A percentile compares a stretch with the other conserved stretches of the same genome.
phyloP scores from a whole-genome alignment of 2,888 invertebrate species.

The Dryadula phaetusa region DNA sequence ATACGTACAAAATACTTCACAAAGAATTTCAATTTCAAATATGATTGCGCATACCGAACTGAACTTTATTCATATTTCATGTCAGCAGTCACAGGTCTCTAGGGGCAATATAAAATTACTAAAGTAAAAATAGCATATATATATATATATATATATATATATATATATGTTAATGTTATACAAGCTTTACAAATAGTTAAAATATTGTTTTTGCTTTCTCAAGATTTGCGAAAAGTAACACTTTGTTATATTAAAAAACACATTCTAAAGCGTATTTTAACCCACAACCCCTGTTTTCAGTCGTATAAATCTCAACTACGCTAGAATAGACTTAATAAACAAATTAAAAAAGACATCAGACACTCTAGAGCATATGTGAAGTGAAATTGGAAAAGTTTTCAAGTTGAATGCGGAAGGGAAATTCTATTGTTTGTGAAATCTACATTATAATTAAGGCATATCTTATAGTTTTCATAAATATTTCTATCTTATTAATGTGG shows the following conservation, averaged over 20 bases:
- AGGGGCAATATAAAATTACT: background rate
- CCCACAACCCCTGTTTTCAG: too few relatives aligned
- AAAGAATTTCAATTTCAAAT: constrained; percentile 34
- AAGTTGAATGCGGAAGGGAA: background rate
- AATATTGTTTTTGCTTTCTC: too few relatives aligned
- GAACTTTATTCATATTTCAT: constrained; percentile 16
- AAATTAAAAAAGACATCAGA: background rate
- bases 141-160: background rate
- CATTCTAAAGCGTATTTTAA: too few relatives aligned
- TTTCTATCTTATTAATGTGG: too few relatives aligned
- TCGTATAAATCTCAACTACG: background rate
- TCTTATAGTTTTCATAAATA: background rate
- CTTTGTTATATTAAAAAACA: too few relatives aligned
- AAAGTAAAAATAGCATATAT: background rate
- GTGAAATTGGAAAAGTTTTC: constrained; percentile 11
- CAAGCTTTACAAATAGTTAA: too few relatives aligned
- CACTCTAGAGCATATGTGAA: background rate
- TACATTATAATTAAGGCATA: background rate
- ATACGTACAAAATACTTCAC: background rate
- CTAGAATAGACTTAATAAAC: background rate
- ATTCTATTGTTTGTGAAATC: background rate
- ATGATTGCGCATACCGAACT: constrained; percentile 2
- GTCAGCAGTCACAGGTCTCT: background rate
- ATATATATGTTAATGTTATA: too few relatives aligned
- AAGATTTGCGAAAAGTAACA: too few relatives aligned